Base-by-base conservation (phyloP, 1,140 invertebrate species). In the Magallana angulata region DNA sequence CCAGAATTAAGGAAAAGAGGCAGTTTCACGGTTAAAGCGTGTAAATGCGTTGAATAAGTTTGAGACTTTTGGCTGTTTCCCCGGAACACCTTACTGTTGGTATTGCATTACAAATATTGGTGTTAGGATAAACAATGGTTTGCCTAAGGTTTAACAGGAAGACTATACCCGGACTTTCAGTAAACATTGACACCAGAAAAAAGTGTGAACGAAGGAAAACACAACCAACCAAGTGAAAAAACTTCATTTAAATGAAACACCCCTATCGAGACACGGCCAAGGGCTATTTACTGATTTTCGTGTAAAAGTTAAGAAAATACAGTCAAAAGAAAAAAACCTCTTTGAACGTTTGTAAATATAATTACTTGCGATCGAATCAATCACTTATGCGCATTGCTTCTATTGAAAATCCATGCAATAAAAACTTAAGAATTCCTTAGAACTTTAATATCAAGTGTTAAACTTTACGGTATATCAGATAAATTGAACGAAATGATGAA, bases 31-130 rank as follows among this genome's bases (percentile, higher is more conserved):
- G 8, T 18, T 81, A 76, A 18, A 58, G 57, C 18, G 82, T 59
- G 57, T 48, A 62, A 84, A 84, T 18, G 36, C 82, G 81, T 58
- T 59, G 30, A 62, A 84, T 57, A 30, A 82, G 81, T 82, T 58
- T 71, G 56, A 71, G 12, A n/a, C 57, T 48, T 64, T 48, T 84
- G 58, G 14, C 80, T 14, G 11, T 16, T 71, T 71, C 57, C 84
- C 18, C 12, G 48, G 16, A 57, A 71, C 62, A 68, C 68, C 62
- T 85, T 76, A n/a, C 62, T 76, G 57, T 76, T 57, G 14, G 62
- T 57, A 68, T 76, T 85, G 71, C 14, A 71, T 85, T 85, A 85
- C 84, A 68, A 85, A 68, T 85, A 76, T 76, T 76, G 62, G 62
- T 62, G 48, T 85, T 76, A 18, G 84, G 62, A 85, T 85, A 68